Base-by-base conservation (phyloP, 2,888 invertebrate genomes). In the Catonia carolina region DNA sequence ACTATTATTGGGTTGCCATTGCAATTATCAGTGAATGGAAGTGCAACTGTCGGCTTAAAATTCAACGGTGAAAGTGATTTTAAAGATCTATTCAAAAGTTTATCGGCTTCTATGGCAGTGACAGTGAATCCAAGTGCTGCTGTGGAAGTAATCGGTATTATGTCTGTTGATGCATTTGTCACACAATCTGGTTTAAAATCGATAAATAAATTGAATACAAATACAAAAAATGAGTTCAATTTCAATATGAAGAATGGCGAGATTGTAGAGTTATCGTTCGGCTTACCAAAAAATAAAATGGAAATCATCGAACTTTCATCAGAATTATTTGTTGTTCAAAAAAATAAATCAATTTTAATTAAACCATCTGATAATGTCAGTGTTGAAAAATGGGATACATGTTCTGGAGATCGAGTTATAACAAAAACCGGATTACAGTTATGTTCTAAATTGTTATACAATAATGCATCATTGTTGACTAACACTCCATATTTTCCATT, bases 1-100 rank as follows among this genome's bases (percentile, higher is more conserved):
- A 86, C 88, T 18, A 82, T 85, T 1, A 79, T 84, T 47, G 96
- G 96, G 20, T 71, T 95, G 10, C 94, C 95, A 0, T 76, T 95
- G 56, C 84, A 85, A 51, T 78, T 95, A 68, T 85, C 85, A 66
- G 81, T 89, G 0, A 84, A 90, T 71, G 94, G 92, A 2, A 89
- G 92, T 2, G 85, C 89, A 22, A 86, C 89, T 36, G 78, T 91
- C 17, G 88, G 90, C 69, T 77, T 93, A 23, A 85, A 88, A 69
- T 78, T 90, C 69, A 83, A 31, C 53, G 56, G 15, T 31, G 51
- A 41, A 31, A 18, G 39, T 12, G 53, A 53, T n/a, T 22, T 57
- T 7, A 17, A 48, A 1, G 35, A 37, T 7, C 18, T 53, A 12
- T 17, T 53, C 2, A 57, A 48, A 37, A 41, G 41, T 8, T 48